Base-by-base conservation (phyloP, 2,888 invertebrate species). In the Fragum fragum region DNA sequence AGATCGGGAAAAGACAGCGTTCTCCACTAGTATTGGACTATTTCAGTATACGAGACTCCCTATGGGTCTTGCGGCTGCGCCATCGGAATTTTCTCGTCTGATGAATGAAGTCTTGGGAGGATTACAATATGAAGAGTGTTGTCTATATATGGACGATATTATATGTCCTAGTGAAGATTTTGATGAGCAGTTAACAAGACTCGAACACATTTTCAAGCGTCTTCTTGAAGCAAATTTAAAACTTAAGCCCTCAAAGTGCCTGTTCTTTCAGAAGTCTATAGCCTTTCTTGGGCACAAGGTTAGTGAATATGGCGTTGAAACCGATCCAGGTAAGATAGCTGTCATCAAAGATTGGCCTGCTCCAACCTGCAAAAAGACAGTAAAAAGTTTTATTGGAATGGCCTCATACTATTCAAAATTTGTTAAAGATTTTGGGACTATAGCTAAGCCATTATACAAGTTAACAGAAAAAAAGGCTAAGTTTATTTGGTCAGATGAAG, bases 181-280 rank as follows among this genome's bases (percentile, higher is more conserved):
- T 29, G 69, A 73, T 1, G 70, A 79, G 14, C 73, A 68, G 14
- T 21, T 83, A 3, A n/a, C 73, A n/a, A 47, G 73, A 39, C 55
- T 87, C 7, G 74, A 69, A 21, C 14, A 32, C 2, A 70, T 88
- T 18, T 86, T 88, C 23, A 7, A 73, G 16, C 21, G 81, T 21
- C 68, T 88, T 9, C 9, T 3, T 16, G 18, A 68, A 1, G 80
- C 84, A 42, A 75, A 77, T n/a, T 69, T 88, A 7, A 88, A 82
- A 57, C 47, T 85, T 9, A 83, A 81, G 42, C 83, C 75, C 32
- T 69, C 68, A 14, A 89, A 89, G 42, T 88, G 88, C 66, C 0
- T 23, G 1, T 81, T 87, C 47, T 79, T 84, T 18, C 59, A 77
- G 32, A 70, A 71, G 18, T 14, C 74, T 36, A 70, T 75, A 11